phyloP scores from a whole-genome alignment of 1,140 invertebrate species.

The Penaeus vannamei region DNA sequence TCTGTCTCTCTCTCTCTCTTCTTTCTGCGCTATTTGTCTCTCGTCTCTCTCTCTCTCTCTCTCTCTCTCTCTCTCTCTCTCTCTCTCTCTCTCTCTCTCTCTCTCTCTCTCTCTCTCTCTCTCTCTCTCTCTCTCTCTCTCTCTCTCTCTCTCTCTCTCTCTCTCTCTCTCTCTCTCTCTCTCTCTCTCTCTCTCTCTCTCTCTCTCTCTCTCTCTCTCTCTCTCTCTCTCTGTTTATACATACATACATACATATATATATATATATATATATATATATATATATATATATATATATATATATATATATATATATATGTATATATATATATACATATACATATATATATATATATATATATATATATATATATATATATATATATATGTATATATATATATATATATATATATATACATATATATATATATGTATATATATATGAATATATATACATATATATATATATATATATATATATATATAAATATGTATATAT shows the following conservation, averaged over 20 bases:
- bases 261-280: constrained; percentile 8
- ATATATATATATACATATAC: not conserved
- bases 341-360: constrained; percentile 15
- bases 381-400: not conserved
- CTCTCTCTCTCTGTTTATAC: not conserved
- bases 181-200: not conserved
- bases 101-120: too few relatives aligned
- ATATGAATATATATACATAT: too few relatives aligned
- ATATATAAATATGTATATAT: too few relatives aligned
- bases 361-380: constrained; percentile 27
- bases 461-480: too few relatives aligned
- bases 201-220: not conserved
- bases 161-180: not conserved
- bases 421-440: too few relatives aligned
- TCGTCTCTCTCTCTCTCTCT: too few relatives aligned
- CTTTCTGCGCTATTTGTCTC: too few relatives aligned
- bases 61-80: too few relatives aligned
- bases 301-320: not conserved
- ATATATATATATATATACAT: too few relatives aligned
- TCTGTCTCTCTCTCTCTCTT: too few relatives aligned
- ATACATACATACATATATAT: not conserved
- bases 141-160: not conserved
- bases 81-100: too few relatives aligned
- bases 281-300: constrained; percentile 14
- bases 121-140: too few relatives aligned